These are phyloP conservation scores for Lycodopsis pacificus DNA, from an alignment of 2,797 vertebrate species.

Conservation along the genomic window DNA sequence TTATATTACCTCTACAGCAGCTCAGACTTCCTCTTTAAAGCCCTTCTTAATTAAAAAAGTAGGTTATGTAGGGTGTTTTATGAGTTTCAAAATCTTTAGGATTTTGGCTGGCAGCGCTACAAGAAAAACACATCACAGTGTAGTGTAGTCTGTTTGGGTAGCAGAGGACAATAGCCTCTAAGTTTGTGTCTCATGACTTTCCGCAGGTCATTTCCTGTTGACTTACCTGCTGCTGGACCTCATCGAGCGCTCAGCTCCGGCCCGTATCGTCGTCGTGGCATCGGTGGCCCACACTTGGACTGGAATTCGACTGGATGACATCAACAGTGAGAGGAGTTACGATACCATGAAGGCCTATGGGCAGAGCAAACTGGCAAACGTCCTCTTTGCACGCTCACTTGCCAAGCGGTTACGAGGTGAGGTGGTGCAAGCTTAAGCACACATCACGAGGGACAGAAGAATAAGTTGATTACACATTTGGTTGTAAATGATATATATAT, in stretches of 20 bases:
- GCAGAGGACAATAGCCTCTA: neutral
- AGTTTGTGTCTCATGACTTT: constrained; percentile 8
- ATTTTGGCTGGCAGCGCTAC: neutral
- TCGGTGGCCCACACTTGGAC: constrained; percentile 90
- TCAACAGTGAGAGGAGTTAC: constrained; percentile 91
- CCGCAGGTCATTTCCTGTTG: constrained; percentile 91
- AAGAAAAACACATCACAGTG: neutral
- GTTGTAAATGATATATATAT: neutral
- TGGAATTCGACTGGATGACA: constrained; percentile 89
- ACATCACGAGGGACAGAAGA: neutral
- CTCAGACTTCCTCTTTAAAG: neutral
- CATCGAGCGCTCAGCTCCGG: constrained; percentile 88
- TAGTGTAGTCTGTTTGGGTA: neutral
- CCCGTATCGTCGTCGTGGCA: constrained; percentile 90
- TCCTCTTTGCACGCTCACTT: constrained; percentile 90
- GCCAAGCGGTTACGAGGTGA: constrained; percentile 89
- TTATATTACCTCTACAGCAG: neutral
- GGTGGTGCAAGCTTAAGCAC: constrained; percentile 48
- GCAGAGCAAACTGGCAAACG: constrained; percentile 94
- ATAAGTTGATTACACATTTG: neutral
- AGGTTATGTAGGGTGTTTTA: neutral
- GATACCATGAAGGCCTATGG: constrained; percentile 88
- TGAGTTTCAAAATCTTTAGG: neutral
- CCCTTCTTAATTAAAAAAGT: neutral
- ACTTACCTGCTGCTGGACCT: constrained; percentile 90